Evolutionary conservation across 2,888 invertebrate genomes (phyloP), one percentile per base, ranked within the genome.

Genomic region (Reticulitermes lucifugus): DNA sequence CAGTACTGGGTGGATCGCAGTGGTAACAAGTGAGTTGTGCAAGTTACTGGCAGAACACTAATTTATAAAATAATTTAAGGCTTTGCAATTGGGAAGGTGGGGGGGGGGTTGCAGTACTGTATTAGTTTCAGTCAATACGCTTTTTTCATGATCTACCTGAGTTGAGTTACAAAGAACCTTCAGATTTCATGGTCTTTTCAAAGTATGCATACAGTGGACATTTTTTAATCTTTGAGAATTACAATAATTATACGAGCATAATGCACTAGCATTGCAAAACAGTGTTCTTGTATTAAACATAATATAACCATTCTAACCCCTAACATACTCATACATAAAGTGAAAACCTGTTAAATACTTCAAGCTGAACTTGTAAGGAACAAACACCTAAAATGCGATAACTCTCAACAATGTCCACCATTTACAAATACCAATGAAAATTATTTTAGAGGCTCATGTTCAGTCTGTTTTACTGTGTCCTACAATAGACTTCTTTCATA

Each of bases 51-150:
- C 41, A 73, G 6, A 73, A n/a, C 6, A 70, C 18, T 25, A 25
- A 70, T 29, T 41, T 73, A 41, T 73, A 41, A 73, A 21, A 41
- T 41, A 2, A 73, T 77, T 41, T 73, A 73, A 73, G 73, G 73
- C 73, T 73, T 41, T 73, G 73, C 73, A 73, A 41, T 73, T 73
- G 41, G 35, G 71, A 35, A 35, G 35, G 35, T 35, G 4, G 65
- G 21, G 22, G 65, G 73, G 73, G 73, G 41, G 7, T 73, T 73
- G 41, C 1, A 41, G 18, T 21, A 41, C 0, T n/a, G n/a, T 65
- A n/a, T 65, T 25, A 25, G n/a, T 65, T 65, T 65, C n/a, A 65
- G 12, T n/a, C 65, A 6, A 7, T 65, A 25, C 0, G n/a, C n/a
- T 65, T 35, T 35, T 65, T 65, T 25, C 14, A 65, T n/a, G 65